Conservation (phyloP, 2,113 vertebrate species). For the Butastur rufipennis region DNA sequence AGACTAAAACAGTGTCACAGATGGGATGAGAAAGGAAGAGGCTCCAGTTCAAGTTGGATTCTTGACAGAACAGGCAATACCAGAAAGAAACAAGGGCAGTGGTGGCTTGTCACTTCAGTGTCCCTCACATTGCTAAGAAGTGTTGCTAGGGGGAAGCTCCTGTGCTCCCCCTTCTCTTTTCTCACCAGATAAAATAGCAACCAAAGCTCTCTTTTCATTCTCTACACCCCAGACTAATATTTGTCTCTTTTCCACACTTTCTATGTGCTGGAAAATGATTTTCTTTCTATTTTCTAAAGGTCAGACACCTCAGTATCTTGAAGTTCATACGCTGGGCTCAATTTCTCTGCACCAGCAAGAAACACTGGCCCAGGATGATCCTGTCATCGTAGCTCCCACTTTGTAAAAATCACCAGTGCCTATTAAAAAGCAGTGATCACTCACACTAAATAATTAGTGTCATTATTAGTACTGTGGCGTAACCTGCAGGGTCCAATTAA, state of each 20-base stretch:
- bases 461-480: slow-evolving; percentile 6
- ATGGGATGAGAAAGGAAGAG: not conserved
- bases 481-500: slow-evolving; percentile 49
- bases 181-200: not conserved
- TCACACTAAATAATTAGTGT: slow-evolving; percentile 34
- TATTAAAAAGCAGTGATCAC: slow-evolving; percentile 1
- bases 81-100: not conserved
- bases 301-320: not conserved
- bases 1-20: not conserved
- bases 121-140: not conserved
- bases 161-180: not conserved
- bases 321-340: not conserved
- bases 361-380: not conserved
- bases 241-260: not conserved
- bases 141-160: not conserved
- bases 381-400: not conserved
- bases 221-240: not conserved
- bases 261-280: not conserved
- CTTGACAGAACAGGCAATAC: not conserved
- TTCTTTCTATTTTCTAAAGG: not conserved
- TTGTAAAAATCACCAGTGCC: not conserved
- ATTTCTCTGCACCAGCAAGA: not conserved
- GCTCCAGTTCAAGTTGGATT: not conserved
- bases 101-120: not conserved
- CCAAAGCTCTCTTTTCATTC: not conserved